Conservation (phyloP, 2,797 vertebrate species). For the Tokudaia muenninki region DNA sequence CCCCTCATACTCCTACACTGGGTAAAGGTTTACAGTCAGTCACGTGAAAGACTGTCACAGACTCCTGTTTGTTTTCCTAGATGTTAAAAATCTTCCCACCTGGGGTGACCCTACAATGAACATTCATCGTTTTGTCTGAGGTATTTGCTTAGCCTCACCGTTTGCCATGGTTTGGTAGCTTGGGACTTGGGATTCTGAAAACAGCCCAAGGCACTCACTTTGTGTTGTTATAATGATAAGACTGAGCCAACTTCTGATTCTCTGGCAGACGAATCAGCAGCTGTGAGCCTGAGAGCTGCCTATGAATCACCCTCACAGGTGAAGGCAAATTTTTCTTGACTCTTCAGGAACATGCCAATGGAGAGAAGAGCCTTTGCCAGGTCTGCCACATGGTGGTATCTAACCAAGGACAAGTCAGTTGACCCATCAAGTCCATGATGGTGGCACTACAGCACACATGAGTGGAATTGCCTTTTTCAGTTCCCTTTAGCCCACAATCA, state of each 20-base stretch:
- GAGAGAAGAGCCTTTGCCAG: neutral
- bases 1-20: neutral
- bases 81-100: neutral
- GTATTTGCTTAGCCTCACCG: neutral
- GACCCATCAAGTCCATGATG: neutral
- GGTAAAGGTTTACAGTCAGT: neutral
- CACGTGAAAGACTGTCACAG: neutral
- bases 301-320: neutral
- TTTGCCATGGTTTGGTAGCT: neutral
- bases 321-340: neutral
- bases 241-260: neutral
- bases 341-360: neutral
- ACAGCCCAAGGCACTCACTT: neutral
- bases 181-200: too few species aligned
- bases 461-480: neutral
- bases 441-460: neutral
- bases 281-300: neutral
- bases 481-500: neutral
- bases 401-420: neutral
- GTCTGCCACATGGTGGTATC: neutral
- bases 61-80: neutral
- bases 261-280: neutral
- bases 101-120: neutral
- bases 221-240: neutral
- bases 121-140: too few species aligned